Conservation (phyloP, 1,140 invertebrate genomes). For the Drosophila azteca region DNA sequence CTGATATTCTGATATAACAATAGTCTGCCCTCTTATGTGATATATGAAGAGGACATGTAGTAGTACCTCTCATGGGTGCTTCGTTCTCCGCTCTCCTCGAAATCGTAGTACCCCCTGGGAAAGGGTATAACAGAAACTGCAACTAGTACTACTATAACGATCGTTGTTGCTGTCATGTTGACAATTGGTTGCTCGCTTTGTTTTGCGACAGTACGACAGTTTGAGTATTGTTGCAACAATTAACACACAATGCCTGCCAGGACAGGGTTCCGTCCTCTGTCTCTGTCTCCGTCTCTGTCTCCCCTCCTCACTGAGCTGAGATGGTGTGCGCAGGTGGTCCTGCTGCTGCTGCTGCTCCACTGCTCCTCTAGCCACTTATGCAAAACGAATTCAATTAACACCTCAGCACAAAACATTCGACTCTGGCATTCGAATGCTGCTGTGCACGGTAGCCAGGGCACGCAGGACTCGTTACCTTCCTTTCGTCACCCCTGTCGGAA, state of each 20-base stretch:
- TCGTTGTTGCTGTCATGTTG: constrained; percentile 73
- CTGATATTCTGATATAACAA: no score
- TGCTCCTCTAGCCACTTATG: constrained; percentile 66
- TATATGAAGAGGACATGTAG: no score
- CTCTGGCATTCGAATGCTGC: constrained; percentile 42
- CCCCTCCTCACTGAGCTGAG: neutral
- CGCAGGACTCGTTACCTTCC: constrained; percentile 52
- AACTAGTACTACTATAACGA: constrained; percentile 5
- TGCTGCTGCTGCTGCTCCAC: constrained; percentile 7
- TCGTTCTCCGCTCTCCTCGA: no score
- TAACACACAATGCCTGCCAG: constrained; percentile 68
- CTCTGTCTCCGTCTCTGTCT: neutral
- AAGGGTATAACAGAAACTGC: no score
- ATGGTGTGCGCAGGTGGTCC: constrained; percentile 69
- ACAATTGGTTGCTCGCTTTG: constrained; percentile 73
- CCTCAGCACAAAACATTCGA: constrained; percentile 66
- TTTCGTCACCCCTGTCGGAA: constrained; percentile 66
- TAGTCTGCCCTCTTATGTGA: no score
- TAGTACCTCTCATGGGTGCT: no score
- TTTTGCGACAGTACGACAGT: constrained; percentile 54
- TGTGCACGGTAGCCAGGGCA: constrained; percentile 54
- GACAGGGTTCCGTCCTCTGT: constrained; percentile 6
- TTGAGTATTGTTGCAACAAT: constrained; percentile 67
- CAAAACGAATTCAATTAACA: constrained; percentile 84
- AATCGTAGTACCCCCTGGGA: no score